phyloP scores from a whole-genome alignment of 2,113 vertebrate species.

The Hylia prasina region DNA sequence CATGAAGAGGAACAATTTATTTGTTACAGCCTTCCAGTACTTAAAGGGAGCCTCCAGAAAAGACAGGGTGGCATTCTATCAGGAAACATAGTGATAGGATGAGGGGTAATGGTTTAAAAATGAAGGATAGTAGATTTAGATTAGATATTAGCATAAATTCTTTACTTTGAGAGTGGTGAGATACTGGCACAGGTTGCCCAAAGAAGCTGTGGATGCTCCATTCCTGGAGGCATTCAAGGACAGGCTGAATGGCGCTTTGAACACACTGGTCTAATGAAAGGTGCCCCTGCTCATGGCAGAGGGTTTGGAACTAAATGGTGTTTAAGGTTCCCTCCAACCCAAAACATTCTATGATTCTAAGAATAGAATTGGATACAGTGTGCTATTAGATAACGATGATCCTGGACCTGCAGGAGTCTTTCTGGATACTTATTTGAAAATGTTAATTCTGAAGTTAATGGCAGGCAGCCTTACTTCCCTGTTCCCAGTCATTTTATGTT shows the following conservation, averaged over 20 bases:
- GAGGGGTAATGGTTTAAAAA: not conserved
- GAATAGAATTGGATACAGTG: not conserved
- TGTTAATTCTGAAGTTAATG: not conserved
- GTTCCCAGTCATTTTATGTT: not conserved
- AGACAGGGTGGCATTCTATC: not conserved
- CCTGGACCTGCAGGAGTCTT: not conserved
- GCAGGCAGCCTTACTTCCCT: not conserved
- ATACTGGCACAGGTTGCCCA: not conserved
- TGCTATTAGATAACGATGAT: not conserved
- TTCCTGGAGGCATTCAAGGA: not conserved
- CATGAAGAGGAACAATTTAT: not conserved
- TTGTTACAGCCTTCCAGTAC: not conserved
- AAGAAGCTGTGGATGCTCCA: not conserved
- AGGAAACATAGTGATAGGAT: not conserved
- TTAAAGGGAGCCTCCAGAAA: not conserved
- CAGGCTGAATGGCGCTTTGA: not conserved
- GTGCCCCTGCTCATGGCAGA: not conserved
- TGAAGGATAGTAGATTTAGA: not conserved
- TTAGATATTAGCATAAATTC: not conserved
- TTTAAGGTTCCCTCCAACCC: not conserved
- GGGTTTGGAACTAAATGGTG: accelerated
- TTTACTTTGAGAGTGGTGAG: not conserved
- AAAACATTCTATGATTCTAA: not conserved
- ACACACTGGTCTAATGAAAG: not conserved
- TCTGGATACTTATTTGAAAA: not conserved